Percentiles rank a stretch among this genome's conserved stretches.
These are phyloP conservation scores for Neodiprion pinetum DNA, from an alignment of 1,140 invertebrate genomes.

Conservation along the genomic window DNA sequence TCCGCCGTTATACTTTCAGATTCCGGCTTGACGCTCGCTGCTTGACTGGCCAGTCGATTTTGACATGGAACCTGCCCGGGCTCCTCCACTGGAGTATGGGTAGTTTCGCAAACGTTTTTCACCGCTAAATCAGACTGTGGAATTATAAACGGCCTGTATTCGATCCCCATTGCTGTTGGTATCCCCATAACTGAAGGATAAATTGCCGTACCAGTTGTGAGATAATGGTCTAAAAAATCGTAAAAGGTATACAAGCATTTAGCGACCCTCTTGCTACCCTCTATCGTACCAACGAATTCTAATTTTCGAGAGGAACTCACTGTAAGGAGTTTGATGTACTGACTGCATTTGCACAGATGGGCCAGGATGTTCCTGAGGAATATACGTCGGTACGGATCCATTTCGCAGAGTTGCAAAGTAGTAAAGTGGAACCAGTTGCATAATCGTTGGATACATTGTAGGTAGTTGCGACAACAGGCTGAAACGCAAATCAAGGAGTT, in stretches of 20 bases:
- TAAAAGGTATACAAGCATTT: neutral
- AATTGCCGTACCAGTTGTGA: constrained; percentile 55
- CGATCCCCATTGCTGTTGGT: constrained; percentile 47
- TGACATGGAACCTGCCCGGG: constrained; percentile 23
- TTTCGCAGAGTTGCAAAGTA: constrained; percentile 62
- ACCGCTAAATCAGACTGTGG: constrained; percentile 36
- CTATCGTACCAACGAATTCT: constrained; percentile 30
- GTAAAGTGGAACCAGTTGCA: constrained; percentile 67
- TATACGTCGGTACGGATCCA: constrained; percentile 16
- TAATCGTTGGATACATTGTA: constrained; percentile 38
- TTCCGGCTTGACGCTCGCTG: constrained; percentile 70
- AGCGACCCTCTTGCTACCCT: constrained; percentile 27
- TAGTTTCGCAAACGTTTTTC: neutral
- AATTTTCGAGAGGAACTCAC: constrained; percentile 31
- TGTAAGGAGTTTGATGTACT: constrained; percentile 35
- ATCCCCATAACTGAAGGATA: constrained; percentile 62
- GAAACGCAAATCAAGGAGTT: neutral
- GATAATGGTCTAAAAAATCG: constrained; percentile 59
- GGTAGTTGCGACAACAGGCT: constrained; percentile 28
- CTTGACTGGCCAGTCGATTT: constrained; percentile 63
- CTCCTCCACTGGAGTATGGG: constrained; percentile 15
- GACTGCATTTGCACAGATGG: constrained; percentile 33
- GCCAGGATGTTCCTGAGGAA: constrained; percentile 40
- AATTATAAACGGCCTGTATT: constrained; percentile 59
- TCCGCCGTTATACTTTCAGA: constrained; percentile 64